These are phyloP conservation scores for Scartelaos histophorus DNA, from an alignment of 2,113 vertebrate species.

Conservation along the genomic window DNA sequence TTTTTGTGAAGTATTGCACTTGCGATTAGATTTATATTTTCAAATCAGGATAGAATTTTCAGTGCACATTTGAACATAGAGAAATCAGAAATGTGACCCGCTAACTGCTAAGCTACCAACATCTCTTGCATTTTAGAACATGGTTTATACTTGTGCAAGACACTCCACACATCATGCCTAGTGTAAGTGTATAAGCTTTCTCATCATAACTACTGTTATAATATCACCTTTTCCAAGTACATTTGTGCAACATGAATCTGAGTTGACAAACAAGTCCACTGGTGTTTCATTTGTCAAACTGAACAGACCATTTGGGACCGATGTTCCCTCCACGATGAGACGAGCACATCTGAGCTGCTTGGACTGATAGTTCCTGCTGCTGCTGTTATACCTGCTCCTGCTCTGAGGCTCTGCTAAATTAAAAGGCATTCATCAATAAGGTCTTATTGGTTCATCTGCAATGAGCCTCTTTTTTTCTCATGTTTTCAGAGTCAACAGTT, in stretches of 20 bases:
- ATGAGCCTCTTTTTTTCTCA: background rate
- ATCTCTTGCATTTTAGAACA: background rate
- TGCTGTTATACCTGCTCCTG: slow-evolving; percentile 1
- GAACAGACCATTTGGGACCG: background rate
- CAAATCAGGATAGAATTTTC: background rate
- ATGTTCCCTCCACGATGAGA: slow-evolving; percentile 7
- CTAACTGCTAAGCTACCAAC: background rate
- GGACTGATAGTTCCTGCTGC: slow-evolving; percentile 3
- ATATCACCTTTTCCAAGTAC: background rate
- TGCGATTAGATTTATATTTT: background rate
- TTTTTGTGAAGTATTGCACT: background rate
- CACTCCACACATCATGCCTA: background rate
- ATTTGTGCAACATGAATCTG: too few relatives aligned
- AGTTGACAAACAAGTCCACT: too few relatives aligned
- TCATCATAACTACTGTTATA: background rate
- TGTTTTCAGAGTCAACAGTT: background rate
- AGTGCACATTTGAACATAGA: background rate
- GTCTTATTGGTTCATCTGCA: background rate
- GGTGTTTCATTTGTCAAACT: background rate
- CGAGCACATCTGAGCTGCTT: background rate
- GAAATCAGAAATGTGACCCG: background rate
- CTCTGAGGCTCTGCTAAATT: slow-evolving; percentile 6
- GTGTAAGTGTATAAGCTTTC: background rate
- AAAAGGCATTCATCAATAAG: background rate
- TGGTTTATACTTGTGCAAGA: background rate